These are phyloP conservation scores for Jordanella pulchra DNA, from an alignment of 2,797 vertebrate genomes.

Conservation along the genomic window DNA sequence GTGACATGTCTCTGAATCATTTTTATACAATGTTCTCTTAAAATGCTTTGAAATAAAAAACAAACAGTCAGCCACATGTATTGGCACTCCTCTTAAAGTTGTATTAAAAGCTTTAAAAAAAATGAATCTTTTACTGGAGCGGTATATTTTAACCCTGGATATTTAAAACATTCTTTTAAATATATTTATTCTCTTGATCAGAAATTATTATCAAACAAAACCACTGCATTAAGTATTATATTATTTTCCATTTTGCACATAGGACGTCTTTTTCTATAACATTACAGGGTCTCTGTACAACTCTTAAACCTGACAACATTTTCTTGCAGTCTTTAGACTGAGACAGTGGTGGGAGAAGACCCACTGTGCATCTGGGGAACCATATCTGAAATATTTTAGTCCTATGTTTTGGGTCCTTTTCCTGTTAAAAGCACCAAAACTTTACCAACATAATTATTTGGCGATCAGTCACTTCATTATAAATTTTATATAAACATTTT, in stretches of 20 bases:
- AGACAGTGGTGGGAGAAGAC: too few species aligned
- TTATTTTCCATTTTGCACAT: too few species aligned
- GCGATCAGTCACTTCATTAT: too few species aligned
- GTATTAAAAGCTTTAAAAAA: neutral
- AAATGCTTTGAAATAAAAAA: neutral
- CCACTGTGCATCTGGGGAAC: too few species aligned
- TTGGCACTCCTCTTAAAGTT: neutral
- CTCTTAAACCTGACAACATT: neutral
- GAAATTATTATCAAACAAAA: neutral
- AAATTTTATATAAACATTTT: too few species aligned
- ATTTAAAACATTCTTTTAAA: neutral
- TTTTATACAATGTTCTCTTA: slow-evolving; percentile 1
- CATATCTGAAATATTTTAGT: too few species aligned
- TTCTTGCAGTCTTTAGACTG: neutral
- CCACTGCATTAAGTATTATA: neutral
- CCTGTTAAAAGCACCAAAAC: too few species aligned
- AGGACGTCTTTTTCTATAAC: too few species aligned
- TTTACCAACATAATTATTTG: too few species aligned
- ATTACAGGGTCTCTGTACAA: neutral
- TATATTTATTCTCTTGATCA: neutral
- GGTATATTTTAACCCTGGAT: neutral
- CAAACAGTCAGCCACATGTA: neutral
- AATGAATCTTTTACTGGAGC: neutral
- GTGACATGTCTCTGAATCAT: slow-evolving; percentile 29
- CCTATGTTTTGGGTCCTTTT: too few species aligned